A percentile compares a stretch with the other conserved stretches of the same genome.
Evolutionary conservation across 1,140 invertebrate genomes (phyloP).

Genomic region (Maniola jurtina): DNA sequence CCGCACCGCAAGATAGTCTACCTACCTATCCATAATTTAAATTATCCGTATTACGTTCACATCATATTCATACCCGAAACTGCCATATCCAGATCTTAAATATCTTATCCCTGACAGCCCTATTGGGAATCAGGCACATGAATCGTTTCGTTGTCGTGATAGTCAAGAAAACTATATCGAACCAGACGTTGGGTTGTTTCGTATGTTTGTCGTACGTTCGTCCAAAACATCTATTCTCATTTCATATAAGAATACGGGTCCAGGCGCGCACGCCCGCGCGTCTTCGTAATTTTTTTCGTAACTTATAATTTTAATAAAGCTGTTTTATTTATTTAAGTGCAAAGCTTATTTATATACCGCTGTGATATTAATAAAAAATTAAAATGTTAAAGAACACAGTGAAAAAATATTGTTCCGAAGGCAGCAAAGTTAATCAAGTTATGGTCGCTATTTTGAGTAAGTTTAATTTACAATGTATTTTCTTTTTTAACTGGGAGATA

Average conservation of each 20-base stretch:
- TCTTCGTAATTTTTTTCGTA: slow-evolving; percentile 25
- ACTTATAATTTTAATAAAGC: not conserved
- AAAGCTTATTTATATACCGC: slow-evolving; percentile 10
- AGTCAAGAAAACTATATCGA: slow-evolving; percentile 5
- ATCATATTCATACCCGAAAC: too few species aligned
- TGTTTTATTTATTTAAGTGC: not conserved
- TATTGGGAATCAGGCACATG: too few species aligned
- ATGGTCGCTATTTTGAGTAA: slow-evolving; percentile 57
- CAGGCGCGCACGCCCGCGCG: slow-evolving; percentile 39
- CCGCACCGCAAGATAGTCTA: too few species aligned
- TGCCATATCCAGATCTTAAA: too few species aligned
- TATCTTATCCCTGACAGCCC: too few species aligned
- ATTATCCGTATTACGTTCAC: too few species aligned
- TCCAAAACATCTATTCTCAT: slow-evolving; percentile 31
- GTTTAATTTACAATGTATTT: slow-evolving; percentile 27
- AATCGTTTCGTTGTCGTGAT: slow-evolving; percentile 4
- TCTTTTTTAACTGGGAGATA: too few species aligned
- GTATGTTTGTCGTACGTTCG: slow-evolving; percentile 4
- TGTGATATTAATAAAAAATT: slow-evolving; percentile 9
- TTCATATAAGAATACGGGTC: slow-evolving; percentile 38
- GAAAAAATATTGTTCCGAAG: slow-evolving; percentile 69
- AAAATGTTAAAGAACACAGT: slow-evolving; percentile 70
- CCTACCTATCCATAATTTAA: too few species aligned
- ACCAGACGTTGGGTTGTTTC: not conserved
- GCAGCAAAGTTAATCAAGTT: slow-evolving; percentile 64